A percentile compares a stretch with the other conserved stretches of the same genome.
phyloP scores from a whole-genome alignment of 2,888 invertebrate species.

The Mythimna lalbum region DNA sequence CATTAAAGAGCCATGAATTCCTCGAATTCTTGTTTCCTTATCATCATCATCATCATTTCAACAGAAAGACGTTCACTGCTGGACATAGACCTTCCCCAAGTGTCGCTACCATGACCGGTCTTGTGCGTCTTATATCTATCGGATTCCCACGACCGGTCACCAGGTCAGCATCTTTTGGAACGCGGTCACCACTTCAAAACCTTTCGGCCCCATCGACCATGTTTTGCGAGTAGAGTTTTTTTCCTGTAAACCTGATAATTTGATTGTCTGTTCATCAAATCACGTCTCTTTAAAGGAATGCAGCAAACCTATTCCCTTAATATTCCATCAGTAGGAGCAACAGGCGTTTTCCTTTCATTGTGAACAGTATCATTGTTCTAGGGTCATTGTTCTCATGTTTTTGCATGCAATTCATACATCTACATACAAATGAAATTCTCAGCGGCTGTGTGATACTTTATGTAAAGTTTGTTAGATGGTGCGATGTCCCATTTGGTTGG shows the following conservation, averaged over 20 bases:
- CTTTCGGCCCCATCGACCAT: too few species aligned
- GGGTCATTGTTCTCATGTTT: slow-evolving; percentile 81
- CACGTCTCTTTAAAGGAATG: slow-evolving; percentile 34
- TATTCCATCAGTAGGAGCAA: slow-evolving; percentile 57
- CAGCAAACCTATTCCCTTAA: slow-evolving; percentile 41
- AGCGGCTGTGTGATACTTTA: slow-evolving; percentile 68
- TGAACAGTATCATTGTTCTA: slow-evolving; percentile 77
- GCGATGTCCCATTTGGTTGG: slow-evolving; percentile 41
- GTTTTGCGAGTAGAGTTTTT: not conserved
- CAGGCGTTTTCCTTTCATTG: slow-evolving; percentile 80
- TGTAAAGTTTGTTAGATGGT: slow-evolving; percentile 62
- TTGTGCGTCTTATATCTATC: too few species aligned
- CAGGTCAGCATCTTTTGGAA: too few species aligned
- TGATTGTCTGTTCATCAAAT: not conserved
- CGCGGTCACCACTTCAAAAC: too few species aligned
- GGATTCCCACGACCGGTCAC: too few species aligned
- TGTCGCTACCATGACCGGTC: too few species aligned
- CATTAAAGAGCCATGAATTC: too few species aligned
- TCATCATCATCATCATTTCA: too few species aligned
- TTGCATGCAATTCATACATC: slow-evolving; percentile 76
- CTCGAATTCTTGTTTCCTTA: too few species aligned
- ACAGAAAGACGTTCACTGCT: too few species aligned
- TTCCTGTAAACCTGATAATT: not conserved
- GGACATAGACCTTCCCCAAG: too few species aligned
- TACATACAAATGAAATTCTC: slow-evolving; percentile 81